Conservation (phyloP, 2,797 vertebrate species). For the Diglossa cyanea region DNA sequence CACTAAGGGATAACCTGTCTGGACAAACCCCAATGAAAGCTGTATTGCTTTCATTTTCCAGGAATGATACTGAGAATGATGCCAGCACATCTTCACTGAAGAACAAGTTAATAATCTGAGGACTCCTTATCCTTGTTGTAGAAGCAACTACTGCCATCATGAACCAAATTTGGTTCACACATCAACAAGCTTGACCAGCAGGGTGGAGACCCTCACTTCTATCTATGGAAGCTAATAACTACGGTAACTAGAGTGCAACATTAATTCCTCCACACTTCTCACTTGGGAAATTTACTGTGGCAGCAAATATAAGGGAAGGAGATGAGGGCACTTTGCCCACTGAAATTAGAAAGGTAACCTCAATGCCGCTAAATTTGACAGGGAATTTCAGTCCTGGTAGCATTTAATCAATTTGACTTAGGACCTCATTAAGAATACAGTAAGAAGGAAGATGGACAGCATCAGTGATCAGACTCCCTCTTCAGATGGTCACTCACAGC, state of each 20-base stretch:
- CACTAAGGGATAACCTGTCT: not conserved
- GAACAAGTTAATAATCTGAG: not conserved
- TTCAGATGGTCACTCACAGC: not conserved
- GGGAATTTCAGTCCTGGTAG: not conserved
- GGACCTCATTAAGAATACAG: fast-evolving
- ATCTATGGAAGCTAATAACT: not conserved
- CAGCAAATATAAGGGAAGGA: not conserved
- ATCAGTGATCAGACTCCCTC: not conserved
- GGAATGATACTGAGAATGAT: not conserved
- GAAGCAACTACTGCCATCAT: not conserved
- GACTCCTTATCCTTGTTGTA: not conserved
- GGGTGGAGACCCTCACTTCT: not conserved
- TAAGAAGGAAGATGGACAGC: not conserved
- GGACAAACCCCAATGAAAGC: not conserved
- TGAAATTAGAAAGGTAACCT: not conserved
- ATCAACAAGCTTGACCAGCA: not conserved
- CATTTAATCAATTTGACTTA: not conserved
- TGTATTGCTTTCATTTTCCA: not conserved
- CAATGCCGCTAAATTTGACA: not conserved
- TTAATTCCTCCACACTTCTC: not conserved
- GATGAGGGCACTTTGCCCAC: not conserved
- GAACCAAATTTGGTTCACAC: not conserved
- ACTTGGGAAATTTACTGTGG: not conserved
- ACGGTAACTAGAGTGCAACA: not conserved
- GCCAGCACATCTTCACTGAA: not conserved